These are phyloP conservation scores for Porites lutea DNA, from an alignment of 64 coral and sea anemone species.

Conservation along the genomic window DNA sequence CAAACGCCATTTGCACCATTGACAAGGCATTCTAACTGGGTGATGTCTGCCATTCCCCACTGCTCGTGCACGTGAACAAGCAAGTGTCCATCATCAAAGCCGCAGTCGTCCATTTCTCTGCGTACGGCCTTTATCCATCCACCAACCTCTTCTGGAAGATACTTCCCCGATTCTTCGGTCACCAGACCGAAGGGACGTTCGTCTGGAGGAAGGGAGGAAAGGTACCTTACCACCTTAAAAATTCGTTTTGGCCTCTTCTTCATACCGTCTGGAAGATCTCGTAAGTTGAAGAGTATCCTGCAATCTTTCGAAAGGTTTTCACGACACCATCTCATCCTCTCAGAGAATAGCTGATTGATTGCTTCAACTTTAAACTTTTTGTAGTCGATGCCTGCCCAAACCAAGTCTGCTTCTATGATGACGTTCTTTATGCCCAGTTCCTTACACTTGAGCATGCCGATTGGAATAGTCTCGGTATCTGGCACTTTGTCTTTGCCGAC, in stretches of 20 bases:
- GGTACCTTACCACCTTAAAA: conserved; percentile 56
- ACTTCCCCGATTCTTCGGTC: conserved; percentile 48
- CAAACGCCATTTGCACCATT: conserved; percentile 84
- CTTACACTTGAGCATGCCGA: conserved; percentile 62
- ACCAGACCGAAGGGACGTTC: conserved; percentile 63
- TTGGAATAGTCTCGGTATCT: conserved; percentile 42
- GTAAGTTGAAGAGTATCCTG: conserved; percentile 58
- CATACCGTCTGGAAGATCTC: conserved; percentile 64
- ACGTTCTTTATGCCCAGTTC: conserved; percentile 57
- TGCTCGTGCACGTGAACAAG: conserved; percentile 78
- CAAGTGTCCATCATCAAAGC: conserved; percentile 77
- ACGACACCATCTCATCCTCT: conserved; percentile 61
- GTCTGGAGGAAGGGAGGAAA: conserved; percentile 32
- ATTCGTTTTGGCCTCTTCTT: conserved; percentile 40
- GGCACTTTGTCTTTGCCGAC: conserved; percentile 45
- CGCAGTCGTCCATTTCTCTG: conserved; percentile 74
- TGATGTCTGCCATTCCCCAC: conserved; percentile 66
- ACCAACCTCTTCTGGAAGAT: conserved; percentile 77
- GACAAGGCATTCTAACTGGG: conserved; percentile 67
- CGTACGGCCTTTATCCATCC: conserved; percentile 70
- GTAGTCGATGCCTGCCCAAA: conserved; percentile 74
- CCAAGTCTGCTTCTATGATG: conserved; percentile 74
- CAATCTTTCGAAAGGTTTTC: conserved; percentile 52
- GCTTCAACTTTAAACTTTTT: conserved; percentile 47
- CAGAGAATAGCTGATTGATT: conserved; percentile 34